Conservation (phyloP, 2,888 invertebrate genomes). For the Seira ritae region DNA sequence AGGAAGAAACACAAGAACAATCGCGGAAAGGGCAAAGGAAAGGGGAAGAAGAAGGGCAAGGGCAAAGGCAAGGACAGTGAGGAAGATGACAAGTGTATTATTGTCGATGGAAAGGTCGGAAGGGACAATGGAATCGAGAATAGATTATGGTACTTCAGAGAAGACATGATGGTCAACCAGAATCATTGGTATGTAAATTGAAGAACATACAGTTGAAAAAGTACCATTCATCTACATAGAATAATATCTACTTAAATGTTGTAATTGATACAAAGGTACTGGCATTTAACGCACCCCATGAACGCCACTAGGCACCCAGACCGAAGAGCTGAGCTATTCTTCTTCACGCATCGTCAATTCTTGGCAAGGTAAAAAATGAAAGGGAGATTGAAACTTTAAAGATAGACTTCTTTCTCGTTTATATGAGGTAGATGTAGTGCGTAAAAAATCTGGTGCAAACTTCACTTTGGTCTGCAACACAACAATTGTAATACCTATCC, state of each 20-base stretch:
- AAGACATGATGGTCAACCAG: slow-evolving; percentile 57
- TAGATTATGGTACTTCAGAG: slow-evolving; percentile 57
- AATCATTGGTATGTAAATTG: slow-evolving; percentile 55
- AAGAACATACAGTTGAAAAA: background rate
- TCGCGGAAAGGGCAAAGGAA: slow-evolving; percentile 12
- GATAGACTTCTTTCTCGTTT: no score
- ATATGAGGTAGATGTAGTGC: no score
- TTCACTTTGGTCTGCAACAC: no score
- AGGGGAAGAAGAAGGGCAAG: slow-evolving; percentile 12
- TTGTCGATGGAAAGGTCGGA: slow-evolving; percentile 37
- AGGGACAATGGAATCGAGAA: slow-evolving; percentile 58
- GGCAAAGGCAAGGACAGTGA: slow-evolving; percentile 23
- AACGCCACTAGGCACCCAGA: slow-evolving; percentile 54
- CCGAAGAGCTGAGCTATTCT: slow-evolving; percentile 52
- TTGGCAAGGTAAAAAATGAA: slow-evolving; percentile 23
- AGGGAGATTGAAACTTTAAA: no score
- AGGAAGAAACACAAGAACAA: background rate
- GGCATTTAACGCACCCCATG: slow-evolving; percentile 30
- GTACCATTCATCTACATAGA: background rate
- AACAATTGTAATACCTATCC: no score
- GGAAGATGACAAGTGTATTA: slow-evolving; percentile 37
- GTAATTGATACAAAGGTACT: background rate
- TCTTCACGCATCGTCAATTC: slow-evolving; percentile 44
- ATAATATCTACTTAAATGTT: no score
- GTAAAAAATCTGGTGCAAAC: no score